Conservation (phyloP, 2,113 vertebrate genomes). For the Vireo altiloquus region DNA sequence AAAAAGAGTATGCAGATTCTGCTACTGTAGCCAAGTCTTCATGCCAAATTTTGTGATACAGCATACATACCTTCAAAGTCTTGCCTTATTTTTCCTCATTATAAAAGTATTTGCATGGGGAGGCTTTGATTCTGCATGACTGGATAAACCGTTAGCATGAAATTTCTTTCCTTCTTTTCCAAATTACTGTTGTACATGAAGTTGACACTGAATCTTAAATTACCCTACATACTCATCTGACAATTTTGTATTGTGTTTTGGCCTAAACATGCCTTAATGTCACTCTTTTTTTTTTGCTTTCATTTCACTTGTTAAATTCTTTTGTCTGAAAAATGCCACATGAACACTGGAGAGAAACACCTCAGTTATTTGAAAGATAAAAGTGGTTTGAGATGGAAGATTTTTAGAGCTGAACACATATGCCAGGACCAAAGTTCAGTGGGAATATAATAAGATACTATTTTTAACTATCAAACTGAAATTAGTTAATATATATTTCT, state of each 20-base stretch:
- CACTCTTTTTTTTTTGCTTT: neutral
- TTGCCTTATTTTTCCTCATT: neutral
- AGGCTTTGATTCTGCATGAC: slow-evolving; percentile 31
- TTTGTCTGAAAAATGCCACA: neutral
- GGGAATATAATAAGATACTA: neutral
- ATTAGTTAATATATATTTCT: neutral
- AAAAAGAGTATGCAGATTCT: neutral
- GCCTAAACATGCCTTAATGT: neutral
- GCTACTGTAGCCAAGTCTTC: neutral
- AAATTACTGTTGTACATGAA: neutral
- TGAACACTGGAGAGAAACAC: neutral
- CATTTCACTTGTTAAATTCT: slow-evolving; percentile 4
- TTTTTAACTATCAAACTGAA: neutral
- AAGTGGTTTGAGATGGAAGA: neutral
- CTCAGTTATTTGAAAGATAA: neutral
- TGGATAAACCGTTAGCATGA: slow-evolving; percentile 22
- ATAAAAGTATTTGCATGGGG: slow-evolving; percentile 11
- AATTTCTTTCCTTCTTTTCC: slow-evolving; percentile 15
- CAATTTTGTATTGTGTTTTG: neutral
- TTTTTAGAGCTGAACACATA: neutral
- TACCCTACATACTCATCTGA: neutral
- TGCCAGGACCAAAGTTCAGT: neutral
- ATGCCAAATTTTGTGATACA: neutral
- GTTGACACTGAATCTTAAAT: slow-evolving; percentile 27
- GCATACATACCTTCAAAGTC: neutral